Conservation (phyloP, 2,888 invertebrate species). For the Anoplius nigerrimus region DNA sequence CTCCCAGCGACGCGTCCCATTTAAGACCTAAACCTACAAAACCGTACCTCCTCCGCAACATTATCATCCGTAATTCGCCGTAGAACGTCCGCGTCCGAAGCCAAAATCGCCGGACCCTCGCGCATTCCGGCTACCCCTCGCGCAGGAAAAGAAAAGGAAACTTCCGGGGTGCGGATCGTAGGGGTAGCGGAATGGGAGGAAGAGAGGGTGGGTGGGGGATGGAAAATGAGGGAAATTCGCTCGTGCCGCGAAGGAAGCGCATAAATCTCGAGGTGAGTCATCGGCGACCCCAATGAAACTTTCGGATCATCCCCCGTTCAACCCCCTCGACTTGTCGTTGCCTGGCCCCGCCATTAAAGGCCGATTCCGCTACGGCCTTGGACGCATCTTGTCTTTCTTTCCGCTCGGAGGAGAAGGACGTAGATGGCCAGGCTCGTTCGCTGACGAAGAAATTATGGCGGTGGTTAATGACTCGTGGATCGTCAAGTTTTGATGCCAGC, state of each 20-base stretch:
- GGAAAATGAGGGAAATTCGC: slow-evolving; percentile 60
- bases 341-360: slow-evolving; percentile 59
- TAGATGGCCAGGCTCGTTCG: no score
- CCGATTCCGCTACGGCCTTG: slow-evolving; percentile 40
- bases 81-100: slow-evolving; percentile 3
- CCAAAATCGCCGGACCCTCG: not conserved
- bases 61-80: slow-evolving; percentile 43
- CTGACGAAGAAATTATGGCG: no score
- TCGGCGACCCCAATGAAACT: slow-evolving; percentile 52
- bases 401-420: slow-evolving; percentile 11
- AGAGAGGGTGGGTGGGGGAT: not conserved
- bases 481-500: not conserved
- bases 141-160: slow-evolving; percentile 8
- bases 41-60: not conserved
- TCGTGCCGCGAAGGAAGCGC: slow-evolving; percentile 55
- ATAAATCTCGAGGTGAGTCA: slow-evolving; percentile 63
- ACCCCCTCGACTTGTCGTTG: slow-evolving; percentile 46
- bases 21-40: no score
- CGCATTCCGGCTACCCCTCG: not conserved
- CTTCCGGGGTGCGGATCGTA: no score
- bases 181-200: no score
- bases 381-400: slow-evolving; percentile 12
- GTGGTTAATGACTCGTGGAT: slow-evolving; percentile 46
- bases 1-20: no score
- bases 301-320: slow-evolving; percentile 37